Conservation (phyloP, 2,888 invertebrate species). For the Eupithecia inturbata region DNA sequence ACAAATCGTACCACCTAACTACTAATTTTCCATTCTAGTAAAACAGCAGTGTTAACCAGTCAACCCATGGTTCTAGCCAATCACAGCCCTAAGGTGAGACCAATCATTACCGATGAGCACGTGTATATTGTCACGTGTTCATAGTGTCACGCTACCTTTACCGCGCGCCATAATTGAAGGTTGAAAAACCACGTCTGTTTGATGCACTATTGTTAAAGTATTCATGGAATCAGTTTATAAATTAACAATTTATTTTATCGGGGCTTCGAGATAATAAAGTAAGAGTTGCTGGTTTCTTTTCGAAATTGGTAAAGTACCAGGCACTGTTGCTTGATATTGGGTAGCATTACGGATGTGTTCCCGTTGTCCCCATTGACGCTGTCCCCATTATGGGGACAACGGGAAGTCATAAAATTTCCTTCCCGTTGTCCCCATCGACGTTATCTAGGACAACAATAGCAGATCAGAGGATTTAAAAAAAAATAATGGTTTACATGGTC, state of each 20-base stretch:
- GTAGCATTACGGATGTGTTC: too few species aligned
- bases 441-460: too few species aligned
- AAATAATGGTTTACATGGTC: too few species aligned
- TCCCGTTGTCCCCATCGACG: too few species aligned
- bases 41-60: background rate
- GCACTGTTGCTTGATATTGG: background rate
- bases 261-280: background rate
- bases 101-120: slow-evolving; percentile 36
- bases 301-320: background rate
- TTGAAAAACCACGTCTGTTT: slow-evolving; percentile 30
- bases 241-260: slow-evolving; percentile 10
- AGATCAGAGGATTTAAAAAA: too few species aligned
- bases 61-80: background rate
- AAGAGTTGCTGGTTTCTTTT: background rate
- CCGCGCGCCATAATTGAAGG: slow-evolving; percentile 30
- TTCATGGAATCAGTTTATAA: slow-evolving; percentile 3
- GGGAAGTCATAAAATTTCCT: too few species aligned
- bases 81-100: background rate
- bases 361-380: too few species aligned
- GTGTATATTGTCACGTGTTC: slow-evolving; percentile 42
- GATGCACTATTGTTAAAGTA: slow-evolving; percentile 36
- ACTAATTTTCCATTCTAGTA: background rate
- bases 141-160: slow-evolving; percentile 28
- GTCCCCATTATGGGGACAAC: too few species aligned
- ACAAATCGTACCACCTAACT: background rate